Evolutionary conservation across 2,113 vertebrate genomes (phyloP), one percentile per base, ranked within the genome.

Genomic region (Cygnus buccinator): DNA sequence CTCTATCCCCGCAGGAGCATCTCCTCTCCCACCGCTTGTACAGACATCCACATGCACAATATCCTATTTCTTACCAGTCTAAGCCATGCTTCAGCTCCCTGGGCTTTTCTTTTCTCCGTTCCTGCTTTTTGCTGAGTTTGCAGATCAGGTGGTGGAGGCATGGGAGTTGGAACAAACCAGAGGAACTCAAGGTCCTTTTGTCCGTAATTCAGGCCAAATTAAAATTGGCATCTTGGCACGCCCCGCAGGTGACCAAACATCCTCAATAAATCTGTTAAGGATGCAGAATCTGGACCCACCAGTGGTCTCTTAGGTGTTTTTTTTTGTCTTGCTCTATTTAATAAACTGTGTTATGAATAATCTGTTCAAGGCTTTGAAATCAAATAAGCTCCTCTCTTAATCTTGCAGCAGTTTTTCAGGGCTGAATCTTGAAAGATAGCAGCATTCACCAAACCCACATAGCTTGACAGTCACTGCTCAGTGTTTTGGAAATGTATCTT

Each of bases 401-500:
- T 96, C 95, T 91, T 72, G 11, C 52, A 48, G 73, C 77, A 70
- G 46, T 37, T 92, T 96, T 58, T 90, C 0, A 0, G 79, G 90
- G 72, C 78, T 90, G 96, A 90, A 86, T 48, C 84, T 88, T 5
- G 41, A 83, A 88, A 97, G 96, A 95, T 93, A 95, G 89, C 59
- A 71, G 74, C 65, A 70, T 90, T 91, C 55, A 67, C 35, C 58
- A 83, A 87, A 71, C 68, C 75, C 80, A 41, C 89, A 75, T 21
- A 65, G 85, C 83, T 81, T 95, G 94, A 95, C 95, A 85, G 89
- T 54, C 75, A 67, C 74, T 58, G 39, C 59, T 93, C 90, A 95
- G 67, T 70, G 72, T 94, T 97, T 96, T 61, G 31, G 82, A 96
- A 93, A 66, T 76, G 81, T 82, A 81, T 91, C 94, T 97, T 96